These are phyloP conservation scores for Stegastes partitus DNA, from an alignment of 2,113 vertebrate genomes.

Conservation along the genomic window DNA sequence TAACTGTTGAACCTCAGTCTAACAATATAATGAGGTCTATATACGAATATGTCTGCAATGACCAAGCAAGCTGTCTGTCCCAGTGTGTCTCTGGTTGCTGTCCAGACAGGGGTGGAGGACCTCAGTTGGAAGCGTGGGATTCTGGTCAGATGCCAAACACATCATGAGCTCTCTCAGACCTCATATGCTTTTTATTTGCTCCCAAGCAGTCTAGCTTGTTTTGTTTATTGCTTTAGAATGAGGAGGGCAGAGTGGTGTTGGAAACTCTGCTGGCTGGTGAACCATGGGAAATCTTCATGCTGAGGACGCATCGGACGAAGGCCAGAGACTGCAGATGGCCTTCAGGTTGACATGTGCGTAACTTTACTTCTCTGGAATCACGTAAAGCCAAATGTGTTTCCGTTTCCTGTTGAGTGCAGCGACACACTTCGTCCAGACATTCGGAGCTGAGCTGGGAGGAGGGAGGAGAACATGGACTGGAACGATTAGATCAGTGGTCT, in stretches of 20 bases:
- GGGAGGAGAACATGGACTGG: slow-evolving; percentile 31
- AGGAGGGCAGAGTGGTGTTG: not conserved
- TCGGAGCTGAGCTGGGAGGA: not conserved
- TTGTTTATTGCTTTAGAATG: slow-evolving; percentile 47
- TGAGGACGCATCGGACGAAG: not conserved
- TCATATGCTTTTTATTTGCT: slow-evolving; percentile 51
- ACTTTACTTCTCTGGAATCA: not conserved
- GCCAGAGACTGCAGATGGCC: not conserved
- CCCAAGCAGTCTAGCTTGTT: not conserved
- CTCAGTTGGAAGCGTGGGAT: slow-evolving; percentile 57
- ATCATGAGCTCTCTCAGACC: slow-evolving; percentile 31
- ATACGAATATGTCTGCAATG: not conserved
- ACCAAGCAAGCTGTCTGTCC: not conserved
- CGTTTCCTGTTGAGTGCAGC: slow-evolving; percentile 9
- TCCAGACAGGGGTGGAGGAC: slow-evolving; percentile 31
- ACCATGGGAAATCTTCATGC: slow-evolving; percentile 16
- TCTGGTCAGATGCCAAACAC: slow-evolving; percentile 60
- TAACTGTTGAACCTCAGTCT: no score
- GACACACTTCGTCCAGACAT: not conserved
- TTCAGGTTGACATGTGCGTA: slow-evolving; percentile 10
- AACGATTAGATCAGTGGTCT: slow-evolving; percentile 33
- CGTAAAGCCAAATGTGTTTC: not conserved
- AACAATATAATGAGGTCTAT: not conserved
- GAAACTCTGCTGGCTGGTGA: not conserved
- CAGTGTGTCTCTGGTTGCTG: not conserved